Percentiles rank a stretch among this genome's conserved stretches.
phyloP scores from a whole-genome alignment of 2,113 vertebrate genomes.

The Chamaea fasciata region DNA sequence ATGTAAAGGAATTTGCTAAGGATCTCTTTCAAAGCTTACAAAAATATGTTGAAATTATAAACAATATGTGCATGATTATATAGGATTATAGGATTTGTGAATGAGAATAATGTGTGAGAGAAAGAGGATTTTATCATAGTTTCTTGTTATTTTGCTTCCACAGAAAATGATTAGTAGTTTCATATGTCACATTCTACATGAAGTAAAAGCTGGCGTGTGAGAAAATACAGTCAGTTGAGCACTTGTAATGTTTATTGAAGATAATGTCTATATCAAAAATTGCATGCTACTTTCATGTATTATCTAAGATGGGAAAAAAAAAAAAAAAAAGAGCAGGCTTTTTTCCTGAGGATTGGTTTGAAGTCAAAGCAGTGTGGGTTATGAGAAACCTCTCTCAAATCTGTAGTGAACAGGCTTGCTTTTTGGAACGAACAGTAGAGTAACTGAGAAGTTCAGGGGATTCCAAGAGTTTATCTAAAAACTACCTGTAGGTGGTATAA shows the following conservation, averaged over 20 bases:
- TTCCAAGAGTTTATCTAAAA: constrained; percentile 15
- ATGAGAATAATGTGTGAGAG: background rate
- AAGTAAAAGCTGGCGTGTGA: background rate
- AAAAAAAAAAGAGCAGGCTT: background rate
- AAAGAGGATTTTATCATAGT: background rate
- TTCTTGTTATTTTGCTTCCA: background rate
- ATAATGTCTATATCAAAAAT: background rate
- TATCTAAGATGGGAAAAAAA: background rate
- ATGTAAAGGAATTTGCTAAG: background rate
- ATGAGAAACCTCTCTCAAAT: background rate
- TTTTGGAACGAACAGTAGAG: background rate
- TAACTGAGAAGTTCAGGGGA: background rate
- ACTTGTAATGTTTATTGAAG: background rate
- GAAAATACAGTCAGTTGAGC: background rate
- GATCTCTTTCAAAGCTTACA: background rate
- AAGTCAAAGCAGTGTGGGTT: background rate
- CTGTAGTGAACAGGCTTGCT: fast-evolving
- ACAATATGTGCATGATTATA: background rate
- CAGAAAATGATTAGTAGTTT: background rate
- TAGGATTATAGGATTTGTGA: constrained; percentile 5
- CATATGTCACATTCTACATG: background rate
- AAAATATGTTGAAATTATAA: constrained; percentile 7
- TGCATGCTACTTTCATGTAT: background rate
- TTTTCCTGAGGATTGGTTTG: background rate
- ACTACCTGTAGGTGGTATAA: constrained; percentile 61